A percentile compares a stretch with the other conserved stretches of the same genome.
Evolutionary conservation across 2,113 vertebrate genomes (phyloP).

Genomic region (Barbus barbus): DNA sequence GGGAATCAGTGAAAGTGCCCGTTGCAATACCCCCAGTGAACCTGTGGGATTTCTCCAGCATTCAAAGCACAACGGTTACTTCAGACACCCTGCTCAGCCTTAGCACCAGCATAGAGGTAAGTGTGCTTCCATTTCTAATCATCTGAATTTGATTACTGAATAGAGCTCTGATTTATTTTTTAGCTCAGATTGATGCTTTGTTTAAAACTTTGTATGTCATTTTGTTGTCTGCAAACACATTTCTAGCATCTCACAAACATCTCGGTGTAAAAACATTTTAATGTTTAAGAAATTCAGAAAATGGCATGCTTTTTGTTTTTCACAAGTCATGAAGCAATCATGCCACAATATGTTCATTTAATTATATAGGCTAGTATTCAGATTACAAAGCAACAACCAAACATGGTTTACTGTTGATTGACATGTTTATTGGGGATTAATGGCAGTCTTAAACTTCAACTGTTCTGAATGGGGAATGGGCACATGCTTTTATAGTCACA

Average conservation of each 20-base stretch:
- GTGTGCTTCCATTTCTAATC: neutral
- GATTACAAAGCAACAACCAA: neutral
- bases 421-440: neutral
- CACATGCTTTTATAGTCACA: neutral
- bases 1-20: slow-evolving; percentile 77
- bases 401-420: neutral
- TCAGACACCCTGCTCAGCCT: slow-evolving; percentile 92
- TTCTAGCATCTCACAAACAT: neutral
- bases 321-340: neutral
- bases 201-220: too few relatives aligned
- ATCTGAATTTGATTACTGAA: neutral
- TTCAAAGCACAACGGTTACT: slow-evolving; percentile 89
- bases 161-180: neutral
- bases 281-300: neutral
- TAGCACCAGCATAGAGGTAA: slow-evolving; percentile 91
- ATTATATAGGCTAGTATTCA: neutral
- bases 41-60: slow-evolving; percentile 94
- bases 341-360: neutral
- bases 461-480: neutral
- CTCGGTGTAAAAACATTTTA: neutral
- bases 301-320: neutral
- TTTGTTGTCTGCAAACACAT: neutral
- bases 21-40: slow-evolving; percentile 83
- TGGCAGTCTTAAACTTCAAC: neutral
- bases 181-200: neutral